phyloP scores from a whole-genome alignment of 2,888 invertebrate species.

The Ctena decussata region DNA sequence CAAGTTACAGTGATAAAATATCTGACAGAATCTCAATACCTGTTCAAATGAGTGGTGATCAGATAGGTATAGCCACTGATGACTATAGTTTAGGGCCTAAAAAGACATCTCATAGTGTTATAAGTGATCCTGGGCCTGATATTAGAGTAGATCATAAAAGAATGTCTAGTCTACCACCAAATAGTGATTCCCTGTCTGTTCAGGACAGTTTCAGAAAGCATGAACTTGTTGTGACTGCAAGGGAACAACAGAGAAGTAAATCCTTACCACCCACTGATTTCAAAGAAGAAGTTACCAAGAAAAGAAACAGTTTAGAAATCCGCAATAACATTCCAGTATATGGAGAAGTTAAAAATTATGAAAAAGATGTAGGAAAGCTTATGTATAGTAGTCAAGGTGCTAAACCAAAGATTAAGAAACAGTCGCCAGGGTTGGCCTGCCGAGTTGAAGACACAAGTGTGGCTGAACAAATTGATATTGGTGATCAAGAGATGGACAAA shows the following conservation, averaged over 20 bases:
- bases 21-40: conserved; percentile 62
- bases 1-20: conserved; percentile 58
- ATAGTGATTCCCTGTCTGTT: conserved; percentile 46
- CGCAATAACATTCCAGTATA: conserved; percentile 85
- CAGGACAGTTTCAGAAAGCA: conserved; percentile 66
- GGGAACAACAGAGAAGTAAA: conserved; percentile 62
- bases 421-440: conserved; percentile 85
- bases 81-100: conserved; percentile 36
- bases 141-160: conserved; percentile 20
- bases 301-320: conserved; percentile 85
- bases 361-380: conserved; percentile 74
- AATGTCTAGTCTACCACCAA: conserved; percentile 35
- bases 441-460: conserved; percentile 72
- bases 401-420: conserved; percentile 84
- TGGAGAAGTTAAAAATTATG: conserved; percentile 83
- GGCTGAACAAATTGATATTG: conserved; percentile 1
- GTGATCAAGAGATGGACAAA: conserved; percentile 32
- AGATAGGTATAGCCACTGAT: conserved; percentile 50
- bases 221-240: conserved; percentile 55
- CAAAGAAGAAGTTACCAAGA: conserved; percentile 68
- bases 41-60: conserved; percentile 46
- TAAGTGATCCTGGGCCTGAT: conserved; percentile 58
- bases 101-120: conserved; percentile 54
- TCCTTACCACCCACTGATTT: conserved; percentile 58
- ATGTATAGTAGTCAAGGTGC: conserved; percentile 77